Evolutionary conservation across 2,888 invertebrate species (phyloP).

Genomic region (Didymodactylos carnosus): DNA sequence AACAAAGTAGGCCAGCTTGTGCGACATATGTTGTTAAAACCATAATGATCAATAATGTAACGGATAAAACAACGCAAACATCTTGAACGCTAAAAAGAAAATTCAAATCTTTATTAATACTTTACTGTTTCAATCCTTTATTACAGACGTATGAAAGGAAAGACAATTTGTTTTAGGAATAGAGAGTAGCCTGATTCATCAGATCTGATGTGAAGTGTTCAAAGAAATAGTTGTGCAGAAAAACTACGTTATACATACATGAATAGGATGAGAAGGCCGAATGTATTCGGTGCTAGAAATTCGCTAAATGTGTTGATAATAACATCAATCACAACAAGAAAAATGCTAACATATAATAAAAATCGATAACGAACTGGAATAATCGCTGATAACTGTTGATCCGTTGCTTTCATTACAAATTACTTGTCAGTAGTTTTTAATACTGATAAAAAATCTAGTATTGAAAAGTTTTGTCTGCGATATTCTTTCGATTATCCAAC

Average conservation of each 20-base stretch:
- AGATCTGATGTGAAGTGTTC: background rate
- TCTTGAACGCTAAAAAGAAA: slow-evolving; percentile 56
- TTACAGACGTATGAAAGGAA: no score
- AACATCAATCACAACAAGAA: background rate
- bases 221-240: background rate
- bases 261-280: background rate
- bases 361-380: background rate
- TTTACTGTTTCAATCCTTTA: background rate
- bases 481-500: no score
- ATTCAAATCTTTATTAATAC: background rate
- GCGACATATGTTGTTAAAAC: slow-evolving; percentile 82
- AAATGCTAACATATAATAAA: background rate
- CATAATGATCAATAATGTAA: slow-evolving; percentile 58
- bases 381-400: background rate
- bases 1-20: slow-evolving; percentile 51
- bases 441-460: background rate
- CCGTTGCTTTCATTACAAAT: background rate
- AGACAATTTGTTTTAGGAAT: no score
- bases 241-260: background rate
- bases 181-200: no score
- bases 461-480: background rate
- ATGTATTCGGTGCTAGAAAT: background rate
- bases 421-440: background rate
- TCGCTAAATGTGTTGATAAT: background rate
- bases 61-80: slow-evolving; percentile 57